These are phyloP conservation scores for Eilema caniola DNA, from an alignment of 2,888 invertebrate species.

Conservation along the genomic window DNA sequence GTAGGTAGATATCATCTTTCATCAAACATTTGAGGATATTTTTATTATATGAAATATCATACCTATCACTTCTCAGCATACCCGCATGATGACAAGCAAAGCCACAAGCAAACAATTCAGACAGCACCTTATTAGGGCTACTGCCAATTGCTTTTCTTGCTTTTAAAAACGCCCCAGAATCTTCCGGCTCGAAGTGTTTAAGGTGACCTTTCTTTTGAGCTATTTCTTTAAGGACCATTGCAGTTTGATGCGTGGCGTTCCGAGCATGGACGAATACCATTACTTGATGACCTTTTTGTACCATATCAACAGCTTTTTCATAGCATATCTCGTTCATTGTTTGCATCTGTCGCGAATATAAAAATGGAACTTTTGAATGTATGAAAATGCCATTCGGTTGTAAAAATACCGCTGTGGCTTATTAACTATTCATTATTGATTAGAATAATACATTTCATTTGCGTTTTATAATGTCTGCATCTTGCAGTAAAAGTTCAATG, in stretches of 20 bases:
- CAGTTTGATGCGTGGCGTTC: slow-evolving; percentile 97
- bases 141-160: slow-evolving; percentile 90
- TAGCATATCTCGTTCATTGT: slow-evolving; percentile 98
- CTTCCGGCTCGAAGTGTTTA: slow-evolving; percentile 90
- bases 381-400: background rate
- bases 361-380: background rate
- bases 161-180: slow-evolving; percentile 88
- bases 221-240: slow-evolving; percentile 93
- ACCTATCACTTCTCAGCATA: slow-evolving; percentile 95
- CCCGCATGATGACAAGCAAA: slow-evolving; percentile 99
- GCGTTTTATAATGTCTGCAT: too few species aligned
- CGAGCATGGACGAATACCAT: slow-evolving; percentile 99
- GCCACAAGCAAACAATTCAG: slow-evolving; percentile 94
- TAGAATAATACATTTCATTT: background rate
- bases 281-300: slow-evolving; percentile 96
- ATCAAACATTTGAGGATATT: background rate
- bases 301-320: slow-evolving; percentile 95
- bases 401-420: background rate
- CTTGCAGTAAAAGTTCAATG: background rate
- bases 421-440: background rate
- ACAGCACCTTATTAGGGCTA: slow-evolving; percentile 93
- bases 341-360: slow-evolving; percentile 79
- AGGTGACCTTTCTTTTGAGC: slow-evolving; percentile 92
- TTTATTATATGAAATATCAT: slow-evolving; percentile 43
- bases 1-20: background rate